These are phyloP conservation scores for Scomber scombrus DNA, from an alignment of 2,113 vertebrate genomes.

Conservation along the genomic window DNA sequence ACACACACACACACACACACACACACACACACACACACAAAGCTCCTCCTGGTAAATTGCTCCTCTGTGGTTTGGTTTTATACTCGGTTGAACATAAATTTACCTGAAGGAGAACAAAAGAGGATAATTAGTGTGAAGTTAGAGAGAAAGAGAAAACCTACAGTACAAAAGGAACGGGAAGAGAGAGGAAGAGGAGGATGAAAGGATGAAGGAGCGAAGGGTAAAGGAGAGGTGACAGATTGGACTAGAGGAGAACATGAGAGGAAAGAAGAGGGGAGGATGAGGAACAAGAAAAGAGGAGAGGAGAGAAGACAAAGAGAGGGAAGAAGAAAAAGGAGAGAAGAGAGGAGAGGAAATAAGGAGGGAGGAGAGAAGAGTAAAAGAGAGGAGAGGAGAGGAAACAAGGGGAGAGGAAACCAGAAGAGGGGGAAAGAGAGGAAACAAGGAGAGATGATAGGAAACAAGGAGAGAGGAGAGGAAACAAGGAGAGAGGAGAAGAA, in stretches of 20 bases:
- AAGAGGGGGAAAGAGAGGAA: background rate
- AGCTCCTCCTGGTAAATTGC: slow-evolving; percentile 9
- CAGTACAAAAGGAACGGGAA: too few relatives aligned
- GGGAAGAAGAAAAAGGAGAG: background rate
- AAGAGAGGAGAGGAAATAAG: background rate
- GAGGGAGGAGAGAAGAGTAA: background rate
- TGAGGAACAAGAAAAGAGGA: background rate
- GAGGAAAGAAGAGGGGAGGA: background rate
- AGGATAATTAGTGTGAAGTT: background rate
- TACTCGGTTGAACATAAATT: background rate
- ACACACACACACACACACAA: slow-evolving; percentile 40
- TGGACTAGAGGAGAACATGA: background rate
- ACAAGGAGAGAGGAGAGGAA: background rate
- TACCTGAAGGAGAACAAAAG: background rate
- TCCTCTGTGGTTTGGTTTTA: slow-evolving; percentile 40
- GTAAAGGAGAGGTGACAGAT: too few relatives aligned
- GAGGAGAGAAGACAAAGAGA: background rate
- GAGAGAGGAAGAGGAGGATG: background rate
- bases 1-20: slow-evolving; percentile 43
- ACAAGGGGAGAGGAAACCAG: background rate
- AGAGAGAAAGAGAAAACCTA: background rate
- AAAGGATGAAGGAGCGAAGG: background rate
- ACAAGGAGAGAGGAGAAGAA: background rate
- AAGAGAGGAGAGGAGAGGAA: background rate
- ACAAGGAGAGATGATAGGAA: background rate